Conservation (phyloP, 2,888 invertebrate genomes). For the Pollenia labialis region DNA sequence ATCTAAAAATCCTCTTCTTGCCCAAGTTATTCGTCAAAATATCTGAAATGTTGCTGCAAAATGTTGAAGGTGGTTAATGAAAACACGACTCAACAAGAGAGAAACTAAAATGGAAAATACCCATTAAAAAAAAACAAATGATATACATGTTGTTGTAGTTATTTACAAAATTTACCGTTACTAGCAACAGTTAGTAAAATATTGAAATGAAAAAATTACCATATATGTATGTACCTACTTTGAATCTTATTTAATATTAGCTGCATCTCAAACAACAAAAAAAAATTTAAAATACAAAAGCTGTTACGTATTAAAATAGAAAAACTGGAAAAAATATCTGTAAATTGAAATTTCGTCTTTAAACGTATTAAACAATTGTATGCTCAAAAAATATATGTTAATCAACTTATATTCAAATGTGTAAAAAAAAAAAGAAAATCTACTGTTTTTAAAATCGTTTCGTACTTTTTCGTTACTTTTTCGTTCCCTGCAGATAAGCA, state of each 20-base stretch:
- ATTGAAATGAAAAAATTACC: background rate
- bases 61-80: slow-evolving; percentile 47
- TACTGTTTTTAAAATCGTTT: too few relatives aligned
- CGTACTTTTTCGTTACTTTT: too few relatives aligned
- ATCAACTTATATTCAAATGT: too few relatives aligned
- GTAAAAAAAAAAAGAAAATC: too few relatives aligned
- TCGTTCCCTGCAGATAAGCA: too few relatives aligned
- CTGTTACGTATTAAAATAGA: background rate
- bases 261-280: slow-evolving; percentile 9
- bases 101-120: slow-evolving; percentile 6
- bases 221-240: background rate
- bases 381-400: too few relatives aligned
- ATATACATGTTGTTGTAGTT: background rate
- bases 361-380: too few relatives aligned
- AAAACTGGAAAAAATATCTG: background rate
- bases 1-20: background rate
- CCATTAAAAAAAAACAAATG: background rate
- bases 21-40: slow-evolving; percentile 28
- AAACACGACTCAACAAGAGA: background rate
- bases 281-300: too few relatives aligned
- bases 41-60: slow-evolving; percentile 8
- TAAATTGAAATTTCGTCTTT: too few relatives aligned
- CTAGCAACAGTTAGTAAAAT: background rate
- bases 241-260: background rate
- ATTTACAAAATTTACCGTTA: slow-evolving; percentile 11